These are phyloP conservation scores for Hafferia zeledoni DNA, from an alignment of 2,797 vertebrate genomes.

Conservation along the genomic window DNA sequence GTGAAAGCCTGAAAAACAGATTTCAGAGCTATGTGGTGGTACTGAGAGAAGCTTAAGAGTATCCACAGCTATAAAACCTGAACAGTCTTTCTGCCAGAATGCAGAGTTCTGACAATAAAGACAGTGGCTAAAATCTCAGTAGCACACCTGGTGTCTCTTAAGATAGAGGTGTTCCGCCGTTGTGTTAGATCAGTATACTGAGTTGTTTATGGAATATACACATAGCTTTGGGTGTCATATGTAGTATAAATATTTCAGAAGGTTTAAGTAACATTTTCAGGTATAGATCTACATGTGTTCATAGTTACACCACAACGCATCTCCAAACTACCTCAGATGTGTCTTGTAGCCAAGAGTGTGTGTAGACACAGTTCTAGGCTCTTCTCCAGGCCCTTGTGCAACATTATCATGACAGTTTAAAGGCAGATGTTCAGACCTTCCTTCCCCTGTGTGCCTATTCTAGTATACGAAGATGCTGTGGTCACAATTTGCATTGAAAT, in stretches of 20 bases:
- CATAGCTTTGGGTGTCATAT: neutral
- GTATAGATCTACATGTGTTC: neutral
- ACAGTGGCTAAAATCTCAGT: neutral
- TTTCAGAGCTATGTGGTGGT: neutral
- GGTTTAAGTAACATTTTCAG: neutral
- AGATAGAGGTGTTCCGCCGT: neutral
- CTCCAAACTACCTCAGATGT: neutral
- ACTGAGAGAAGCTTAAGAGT: neutral
- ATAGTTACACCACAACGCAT: neutral
- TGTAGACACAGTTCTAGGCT: neutral
- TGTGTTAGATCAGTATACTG: neutral
- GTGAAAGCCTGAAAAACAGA: neutral
- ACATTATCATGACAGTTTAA: neutral
- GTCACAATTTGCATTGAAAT: neutral
- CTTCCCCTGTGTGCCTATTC: neutral
- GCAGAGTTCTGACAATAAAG: neutral
- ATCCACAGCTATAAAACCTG: neutral
- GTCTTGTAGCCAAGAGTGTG: neutral
- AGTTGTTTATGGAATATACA: neutral
- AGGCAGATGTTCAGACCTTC: neutral
- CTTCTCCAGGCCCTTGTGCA: neutral
- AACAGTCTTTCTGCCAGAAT: neutral
- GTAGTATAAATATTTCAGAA: neutral
- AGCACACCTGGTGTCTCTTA: neutral
- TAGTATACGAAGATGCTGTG: neutral